Evolutionary conservation across 30 jellyfish, hydroid and myxozoan genomes (phyloP), one percentile per base, ranked within the genome.

Genomic region (Sanderia malayensis): DNA sequence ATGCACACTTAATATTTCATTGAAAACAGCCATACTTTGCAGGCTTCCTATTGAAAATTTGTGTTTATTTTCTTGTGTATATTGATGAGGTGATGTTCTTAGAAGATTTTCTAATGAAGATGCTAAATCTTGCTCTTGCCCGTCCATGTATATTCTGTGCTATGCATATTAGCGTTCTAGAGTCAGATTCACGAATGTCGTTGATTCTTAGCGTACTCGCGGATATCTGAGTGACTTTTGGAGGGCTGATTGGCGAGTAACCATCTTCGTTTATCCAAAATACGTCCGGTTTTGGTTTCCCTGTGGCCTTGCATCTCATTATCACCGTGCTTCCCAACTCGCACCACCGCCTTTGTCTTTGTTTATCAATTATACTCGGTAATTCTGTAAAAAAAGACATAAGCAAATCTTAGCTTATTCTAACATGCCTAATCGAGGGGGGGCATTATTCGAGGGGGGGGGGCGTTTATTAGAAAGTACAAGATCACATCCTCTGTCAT

Each of bases 191-290:
- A 1, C 60, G 53, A 24, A 61, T 28, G 57, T 66, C 60, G 4
- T 31, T 63, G 53, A 76, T 67, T 31, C 45, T 76, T 44, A 76
- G 31, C n/a, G 88, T 31, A 0, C 73, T 58, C 27, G 53, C 73
- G 31, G 77, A 30, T 2, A 63, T 53, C 20, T 64, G 81, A 0
- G 80, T 76, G 24, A 76, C 46, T 9, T 65, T 45, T 37, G 88
- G 88, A 0, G 88, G 88, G 59, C 73, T 76, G 21, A 76, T 64
- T 7, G 88, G 80, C 4, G 88, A 76, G 46, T 49, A 45, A 9
- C 88, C 88, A 30, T 66, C 68, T 46, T 76, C 88, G 26, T 76
- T 76, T 46, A 76, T 66, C 88, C 88, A 76, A 34, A 76, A 76
- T 30, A 76, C 88, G 55, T 62, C 74, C 21, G 88, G 88, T 25